These are phyloP conservation scores for Rhinoderma darwinii DNA, from an alignment of 2,113 vertebrate species.

Conservation along the genomic window DNA sequence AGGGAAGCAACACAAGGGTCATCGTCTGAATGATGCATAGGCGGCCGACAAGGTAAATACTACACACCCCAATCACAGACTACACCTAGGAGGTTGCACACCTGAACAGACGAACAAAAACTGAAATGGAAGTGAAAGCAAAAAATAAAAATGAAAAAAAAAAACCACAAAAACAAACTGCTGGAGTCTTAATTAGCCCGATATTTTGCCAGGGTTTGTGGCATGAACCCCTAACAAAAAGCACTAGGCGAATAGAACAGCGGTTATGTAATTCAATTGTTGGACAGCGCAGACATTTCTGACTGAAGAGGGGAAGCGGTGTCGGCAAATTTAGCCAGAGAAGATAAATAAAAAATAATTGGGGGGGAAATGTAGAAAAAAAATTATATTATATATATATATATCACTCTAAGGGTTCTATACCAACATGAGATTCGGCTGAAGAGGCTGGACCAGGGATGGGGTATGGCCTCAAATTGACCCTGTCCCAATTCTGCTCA, in stretches of 20 bases:
- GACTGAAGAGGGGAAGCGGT: too few relatives aligned
- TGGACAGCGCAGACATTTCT: too few relatives aligned
- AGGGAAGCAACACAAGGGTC: constrained; percentile 13
- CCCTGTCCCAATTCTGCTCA: too few relatives aligned
- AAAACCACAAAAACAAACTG: not conserved
- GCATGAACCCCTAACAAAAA: constrained; percentile 11
- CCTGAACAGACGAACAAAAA: not conserved
- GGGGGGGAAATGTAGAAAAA: too few relatives aligned
- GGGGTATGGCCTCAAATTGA: too few relatives aligned
- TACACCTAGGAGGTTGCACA: not conserved
- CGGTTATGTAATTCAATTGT: not conserved
- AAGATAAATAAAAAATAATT: too few relatives aligned
- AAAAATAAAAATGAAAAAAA: not conserved
- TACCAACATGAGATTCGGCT: too few relatives aligned
- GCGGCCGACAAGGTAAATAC: not conserved
- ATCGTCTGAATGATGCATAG: not conserved
- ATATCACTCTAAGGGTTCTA: too few relatives aligned
- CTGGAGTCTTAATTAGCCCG: not conserved
- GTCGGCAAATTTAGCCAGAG: too few relatives aligned
- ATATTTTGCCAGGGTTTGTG: not conserved
- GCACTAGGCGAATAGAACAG: not conserved
- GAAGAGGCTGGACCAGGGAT: too few relatives aligned
- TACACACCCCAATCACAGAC: not conserved
- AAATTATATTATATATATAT: too few relatives aligned
- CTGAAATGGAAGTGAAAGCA: not conserved